phyloP scores from a whole-genome alignment of 2,797 vertebrate species.

The Lindbergichthys nudifrons region DNA sequence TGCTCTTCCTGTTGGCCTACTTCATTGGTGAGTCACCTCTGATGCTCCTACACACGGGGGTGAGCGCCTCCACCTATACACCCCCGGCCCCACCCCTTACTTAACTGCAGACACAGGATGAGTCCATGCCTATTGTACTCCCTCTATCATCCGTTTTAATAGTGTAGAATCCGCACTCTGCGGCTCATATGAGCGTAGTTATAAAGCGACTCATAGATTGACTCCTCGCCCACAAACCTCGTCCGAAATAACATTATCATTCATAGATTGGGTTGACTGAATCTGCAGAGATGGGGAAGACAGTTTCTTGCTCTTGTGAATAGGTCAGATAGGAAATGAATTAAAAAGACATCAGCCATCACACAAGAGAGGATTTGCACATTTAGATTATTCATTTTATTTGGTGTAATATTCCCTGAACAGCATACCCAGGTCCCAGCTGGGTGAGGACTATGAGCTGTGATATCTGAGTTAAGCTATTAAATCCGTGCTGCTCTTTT shows the following conservation, averaged over 20 bases:
- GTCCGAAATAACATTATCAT: conserved; percentile 74
- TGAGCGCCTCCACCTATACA: conserved; percentile 6
- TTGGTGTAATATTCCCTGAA: conserved; percentile 54
- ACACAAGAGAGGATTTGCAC: conserved; percentile 45
- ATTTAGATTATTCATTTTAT: conserved; percentile 60
- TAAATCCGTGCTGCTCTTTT: conserved; percentile 61
- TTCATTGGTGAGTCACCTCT: conserved; percentile 91
- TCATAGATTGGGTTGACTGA: conserved; percentile 67
- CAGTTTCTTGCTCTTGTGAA: conserved; percentile 56
- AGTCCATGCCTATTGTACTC: conserved; percentile 48
- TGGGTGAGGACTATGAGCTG: conserved; percentile 47
- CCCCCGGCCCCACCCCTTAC: conserved; percentile 33
- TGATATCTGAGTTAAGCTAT: conserved; percentile 49
- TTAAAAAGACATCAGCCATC: conserved; percentile 71
- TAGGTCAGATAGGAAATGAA: conserved; percentile 67
- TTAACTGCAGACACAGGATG: conserved; percentile 36
- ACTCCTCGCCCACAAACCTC: conserved; percentile 59
- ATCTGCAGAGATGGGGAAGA: conserved; percentile 58
- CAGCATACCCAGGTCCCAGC: conserved; percentile 60
- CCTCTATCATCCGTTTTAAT: conserved; percentile 55
- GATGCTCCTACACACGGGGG: conserved; percentile 12
- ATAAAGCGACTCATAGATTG: conserved; percentile 61
- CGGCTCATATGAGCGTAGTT: conserved; percentile 40
- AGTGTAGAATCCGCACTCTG: conserved; percentile 51
- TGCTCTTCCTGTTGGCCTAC: conserved; percentile 96